phyloP scores from a whole-genome alignment of 2,888 invertebrate genomes.

The Heliconius aoede region DNA sequence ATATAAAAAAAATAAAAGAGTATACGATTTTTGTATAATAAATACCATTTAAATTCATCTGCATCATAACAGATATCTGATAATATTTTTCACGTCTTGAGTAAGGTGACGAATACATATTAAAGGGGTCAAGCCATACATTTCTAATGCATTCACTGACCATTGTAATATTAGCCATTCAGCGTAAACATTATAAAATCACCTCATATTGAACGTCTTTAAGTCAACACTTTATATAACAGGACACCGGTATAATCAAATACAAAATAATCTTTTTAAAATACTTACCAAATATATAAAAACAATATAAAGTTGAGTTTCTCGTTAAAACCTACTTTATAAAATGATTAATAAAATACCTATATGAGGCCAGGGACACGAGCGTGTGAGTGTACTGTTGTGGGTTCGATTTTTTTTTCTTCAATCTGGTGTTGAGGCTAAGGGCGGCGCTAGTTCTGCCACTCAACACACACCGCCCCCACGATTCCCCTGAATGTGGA shows the following conservation, averaged over 20 bases:
- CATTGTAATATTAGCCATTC: slow-evolving; percentile 45
- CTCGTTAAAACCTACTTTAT: neutral
- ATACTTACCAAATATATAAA: neutral
- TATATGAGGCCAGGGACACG: too few species aligned
- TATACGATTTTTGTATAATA: neutral
- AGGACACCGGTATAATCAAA: slow-evolving; percentile 19
- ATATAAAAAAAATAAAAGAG: neutral
- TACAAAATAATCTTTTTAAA: slow-evolving; percentile 20
- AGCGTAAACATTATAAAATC: slow-evolving; percentile 45
- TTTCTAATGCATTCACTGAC: slow-evolving; percentile 40
- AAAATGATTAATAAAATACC: neutral
- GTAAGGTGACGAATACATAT: slow-evolving; percentile 37
- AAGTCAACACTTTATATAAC: slow-evolving; percentile 41
- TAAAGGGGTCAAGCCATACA: slow-evolving; percentile 38
- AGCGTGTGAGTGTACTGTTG: too few species aligned
- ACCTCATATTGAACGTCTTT: slow-evolving; percentile 37
- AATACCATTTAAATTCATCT: neutral
- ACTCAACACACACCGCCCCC: too few species aligned
- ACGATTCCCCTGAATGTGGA: too few species aligned
- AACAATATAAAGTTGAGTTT: neutral
- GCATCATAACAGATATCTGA: slow-evolving; percentile 12
- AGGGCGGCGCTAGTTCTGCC: too few species aligned
- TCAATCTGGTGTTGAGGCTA: too few species aligned
- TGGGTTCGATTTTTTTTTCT: too few species aligned
- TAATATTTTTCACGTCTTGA: slow-evolving; percentile 27